These are phyloP conservation scores for Oligia latruncula DNA, from an alignment of 2,888 invertebrate genomes.

Conservation along the genomic window DNA sequence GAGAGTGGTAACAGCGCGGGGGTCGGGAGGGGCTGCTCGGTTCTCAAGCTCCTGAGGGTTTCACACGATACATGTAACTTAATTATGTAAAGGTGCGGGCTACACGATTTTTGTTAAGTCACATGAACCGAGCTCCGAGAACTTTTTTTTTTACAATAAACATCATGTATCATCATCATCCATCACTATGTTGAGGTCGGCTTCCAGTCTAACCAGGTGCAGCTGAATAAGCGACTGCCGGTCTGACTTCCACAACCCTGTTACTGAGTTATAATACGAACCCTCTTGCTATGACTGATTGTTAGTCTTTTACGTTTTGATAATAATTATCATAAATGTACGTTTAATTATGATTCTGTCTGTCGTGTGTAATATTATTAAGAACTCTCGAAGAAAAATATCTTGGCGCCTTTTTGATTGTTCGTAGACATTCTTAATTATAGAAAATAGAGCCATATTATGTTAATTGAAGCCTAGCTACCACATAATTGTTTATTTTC, in stretches of 20 bases:
- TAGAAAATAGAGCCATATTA: background rate
- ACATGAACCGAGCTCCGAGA: background rate
- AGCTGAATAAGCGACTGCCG: too few species aligned
- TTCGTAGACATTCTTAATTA: background rate
- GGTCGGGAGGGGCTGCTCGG: too few species aligned
- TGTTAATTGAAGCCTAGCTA: conserved; percentile 15
- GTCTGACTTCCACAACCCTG: too few species aligned
- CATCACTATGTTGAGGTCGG: too few species aligned
- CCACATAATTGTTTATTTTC: conserved; percentile 26
- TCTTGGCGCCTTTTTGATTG: background rate
- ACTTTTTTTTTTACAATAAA: background rate
- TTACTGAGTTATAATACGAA: too few species aligned
- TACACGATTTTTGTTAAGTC: background rate
- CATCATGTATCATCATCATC: too few species aligned
- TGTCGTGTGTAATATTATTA: too few species aligned
- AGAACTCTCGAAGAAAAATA: background rate
- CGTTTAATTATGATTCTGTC: background rate
- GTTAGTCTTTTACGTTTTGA: background rate
- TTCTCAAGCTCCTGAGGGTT: too few species aligned
- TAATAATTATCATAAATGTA: background rate
- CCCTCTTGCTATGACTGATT: too few species aligned
- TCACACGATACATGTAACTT: background rate
- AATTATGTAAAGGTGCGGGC: background rate
- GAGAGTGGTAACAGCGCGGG: background rate
- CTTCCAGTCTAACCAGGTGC: too few species aligned